Conservation (phyloP, 1,140 invertebrate genomes). For the Drosophila virilis region DNA sequence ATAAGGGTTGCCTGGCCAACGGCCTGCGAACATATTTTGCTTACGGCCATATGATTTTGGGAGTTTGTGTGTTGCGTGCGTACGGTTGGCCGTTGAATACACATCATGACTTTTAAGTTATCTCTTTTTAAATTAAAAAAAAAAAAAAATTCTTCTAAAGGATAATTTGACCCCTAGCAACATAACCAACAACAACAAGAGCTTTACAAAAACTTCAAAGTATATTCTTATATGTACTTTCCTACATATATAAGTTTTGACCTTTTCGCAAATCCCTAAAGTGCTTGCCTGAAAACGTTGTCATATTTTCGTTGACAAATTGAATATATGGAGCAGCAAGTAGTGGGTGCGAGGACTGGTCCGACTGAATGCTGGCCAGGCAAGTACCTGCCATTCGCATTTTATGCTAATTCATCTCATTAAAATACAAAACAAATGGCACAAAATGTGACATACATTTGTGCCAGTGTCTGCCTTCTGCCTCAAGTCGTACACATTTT, state of each 20-base stretch:
- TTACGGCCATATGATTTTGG: conserved; percentile 26
- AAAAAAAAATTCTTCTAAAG: conserved; percentile 36
- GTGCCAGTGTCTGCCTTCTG: conserved; percentile 40
- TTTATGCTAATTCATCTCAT: conserved; percentile 81
- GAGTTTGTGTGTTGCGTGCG: conserved; percentile 6
- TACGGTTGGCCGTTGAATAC: conserved; percentile 74
- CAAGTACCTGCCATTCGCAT: conserved; percentile 66
- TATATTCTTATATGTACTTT: conserved; percentile 22
- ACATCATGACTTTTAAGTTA: conserved; percentile 82
- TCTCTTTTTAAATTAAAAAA: conserved; percentile 59
- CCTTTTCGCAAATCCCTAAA: conserved; percentile 75
- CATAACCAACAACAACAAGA: not conserved
- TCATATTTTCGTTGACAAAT: conserved; percentile 74
- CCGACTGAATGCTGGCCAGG: not conserved
- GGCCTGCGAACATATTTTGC: conserved; percentile 67
- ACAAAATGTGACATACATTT: conserved; percentile 72
- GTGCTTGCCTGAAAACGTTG: conserved; percentile 71
- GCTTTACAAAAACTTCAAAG: conserved; percentile 42
- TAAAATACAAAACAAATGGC: conserved; percentile 70
- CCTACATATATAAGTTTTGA: conserved; percentile 35
- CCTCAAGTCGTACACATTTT: conserved; percentile 46
- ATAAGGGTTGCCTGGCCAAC: conserved; percentile 73
- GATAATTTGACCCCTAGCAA: conserved; percentile 56
- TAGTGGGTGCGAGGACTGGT: not conserved
- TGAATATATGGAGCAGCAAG: conserved; percentile 48